Conservation (phyloP, 2,888 invertebrate genomes). For the Drosophila basisetae region DNA sequence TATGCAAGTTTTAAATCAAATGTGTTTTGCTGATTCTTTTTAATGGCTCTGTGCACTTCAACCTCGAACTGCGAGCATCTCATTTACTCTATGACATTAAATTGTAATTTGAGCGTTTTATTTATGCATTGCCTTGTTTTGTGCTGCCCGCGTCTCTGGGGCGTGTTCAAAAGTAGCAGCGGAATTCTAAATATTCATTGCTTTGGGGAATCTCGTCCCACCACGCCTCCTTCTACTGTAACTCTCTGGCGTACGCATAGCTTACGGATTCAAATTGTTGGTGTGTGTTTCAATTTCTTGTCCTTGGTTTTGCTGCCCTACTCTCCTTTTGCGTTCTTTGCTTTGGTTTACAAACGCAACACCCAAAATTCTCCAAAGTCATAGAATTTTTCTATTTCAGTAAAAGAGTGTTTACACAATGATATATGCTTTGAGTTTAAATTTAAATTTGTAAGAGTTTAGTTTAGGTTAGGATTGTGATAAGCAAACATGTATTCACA, state of each 20-base stretch:
- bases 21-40: conserved; percentile 37
- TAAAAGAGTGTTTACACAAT: background rate
- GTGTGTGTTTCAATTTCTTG: conserved; percentile 10
- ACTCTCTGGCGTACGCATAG: conserved; percentile 18
- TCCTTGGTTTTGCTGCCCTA: background rate
- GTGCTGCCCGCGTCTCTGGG: conserved; percentile 37
- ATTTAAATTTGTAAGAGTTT: background rate
- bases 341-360: background rate
- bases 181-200: conserved; percentile 60
- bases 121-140: conserved; percentile 46
- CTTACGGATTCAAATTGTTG: conserved; percentile 32
- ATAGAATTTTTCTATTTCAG: background rate
- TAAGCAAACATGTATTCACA: background rate
- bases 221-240: conserved; percentile 26
- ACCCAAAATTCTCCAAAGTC: background rate
- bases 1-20: conserved; percentile 54
- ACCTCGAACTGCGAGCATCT: conserved; percentile 10
- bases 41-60: conserved; percentile 22
- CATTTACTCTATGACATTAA: conserved; percentile 48
- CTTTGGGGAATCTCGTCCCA: conserved; percentile 44
- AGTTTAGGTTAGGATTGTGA: background rate
- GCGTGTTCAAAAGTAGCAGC: conserved; percentile 56
- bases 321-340: background rate
- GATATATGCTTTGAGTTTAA: background rate
- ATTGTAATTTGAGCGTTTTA: conserved; percentile 55